Evolutionary conservation across 1,140 invertebrate genomes (phyloP).

Genomic region (Anastrepha ludens): DNA sequence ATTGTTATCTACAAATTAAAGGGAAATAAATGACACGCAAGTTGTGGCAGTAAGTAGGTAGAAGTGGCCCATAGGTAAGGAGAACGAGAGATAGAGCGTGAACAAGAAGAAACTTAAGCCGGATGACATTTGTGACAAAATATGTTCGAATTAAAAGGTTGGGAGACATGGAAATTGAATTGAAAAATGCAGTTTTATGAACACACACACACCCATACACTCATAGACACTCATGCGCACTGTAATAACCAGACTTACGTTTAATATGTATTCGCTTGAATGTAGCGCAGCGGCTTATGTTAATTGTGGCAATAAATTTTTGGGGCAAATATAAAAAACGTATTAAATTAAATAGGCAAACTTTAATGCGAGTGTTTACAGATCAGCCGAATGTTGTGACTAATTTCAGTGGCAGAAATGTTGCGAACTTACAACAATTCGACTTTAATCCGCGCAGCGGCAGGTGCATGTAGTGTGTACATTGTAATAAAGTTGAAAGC

Average conservation of each 20-base stretch:
- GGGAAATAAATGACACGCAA: conserved; percentile 47
- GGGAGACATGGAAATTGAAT: conserved; percentile 36
- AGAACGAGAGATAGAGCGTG: background rate
- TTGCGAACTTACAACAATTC: background rate
- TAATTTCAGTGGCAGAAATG: background rate
- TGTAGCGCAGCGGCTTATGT: background rate
- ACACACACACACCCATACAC: background rate
- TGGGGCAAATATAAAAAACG: background rate
- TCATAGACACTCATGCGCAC: background rate
- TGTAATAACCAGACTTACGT: background rate
- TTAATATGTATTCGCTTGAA: background rate
- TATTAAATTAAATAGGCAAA: conserved; percentile 40
- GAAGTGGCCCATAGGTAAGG: too few relatives aligned
- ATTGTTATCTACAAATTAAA: conserved; percentile 48
- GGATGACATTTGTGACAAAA: conserved; percentile 35
- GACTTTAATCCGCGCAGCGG: background rate
- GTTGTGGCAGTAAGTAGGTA: background rate
- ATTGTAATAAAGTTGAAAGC: background rate
- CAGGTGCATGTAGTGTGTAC: background rate
- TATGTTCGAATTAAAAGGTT: conserved; percentile 30
- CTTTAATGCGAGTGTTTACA: conserved; percentile 31
- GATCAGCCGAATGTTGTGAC: conserved; percentile 38
- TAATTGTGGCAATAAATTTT: conserved; percentile 32
- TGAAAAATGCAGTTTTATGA: conserved; percentile 23
- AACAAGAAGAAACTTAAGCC: background rate